These are phyloP conservation scores for Cydia pomonella DNA, from an alignment of 1,140 invertebrate genomes.

Conservation along the genomic window DNA sequence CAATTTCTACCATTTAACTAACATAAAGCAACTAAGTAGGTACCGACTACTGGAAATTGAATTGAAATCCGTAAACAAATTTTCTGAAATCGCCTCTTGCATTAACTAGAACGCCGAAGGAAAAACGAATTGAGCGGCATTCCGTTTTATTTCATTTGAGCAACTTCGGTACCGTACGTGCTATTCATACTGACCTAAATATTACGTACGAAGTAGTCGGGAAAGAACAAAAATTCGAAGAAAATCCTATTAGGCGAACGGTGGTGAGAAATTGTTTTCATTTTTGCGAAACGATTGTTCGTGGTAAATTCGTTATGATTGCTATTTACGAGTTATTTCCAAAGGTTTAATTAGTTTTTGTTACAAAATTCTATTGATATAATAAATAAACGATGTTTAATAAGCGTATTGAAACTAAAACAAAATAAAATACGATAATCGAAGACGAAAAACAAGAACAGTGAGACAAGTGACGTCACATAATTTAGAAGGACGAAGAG, in stretches of 20 bases:
- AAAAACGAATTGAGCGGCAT: slow-evolving; percentile 19
- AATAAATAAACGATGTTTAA: no score
- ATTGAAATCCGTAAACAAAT: slow-evolving; percentile 23
- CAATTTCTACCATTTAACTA: no score
- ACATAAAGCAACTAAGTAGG: no score
- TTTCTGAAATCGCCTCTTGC: neutral
- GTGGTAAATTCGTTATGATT: slow-evolving; percentile 18
- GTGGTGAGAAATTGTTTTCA: slow-evolving; percentile 28
- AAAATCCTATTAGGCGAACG: slow-evolving; percentile 13
- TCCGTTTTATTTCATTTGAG: slow-evolving; percentile 25
- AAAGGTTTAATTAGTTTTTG: neutral
- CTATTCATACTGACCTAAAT: slow-evolving; percentile 33
- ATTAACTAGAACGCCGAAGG: slow-evolving; percentile 10
- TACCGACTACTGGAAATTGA: neutral
- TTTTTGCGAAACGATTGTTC: slow-evolving; percentile 22
- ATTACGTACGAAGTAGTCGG: slow-evolving; percentile 18
- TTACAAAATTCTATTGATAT: no score
- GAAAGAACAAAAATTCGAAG: slow-evolving; percentile 22
- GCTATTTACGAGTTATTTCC: neutral
- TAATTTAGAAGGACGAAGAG: no score
- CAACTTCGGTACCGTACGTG: slow-evolving; percentile 24
- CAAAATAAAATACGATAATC: neutral
- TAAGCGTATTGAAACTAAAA: neutral
- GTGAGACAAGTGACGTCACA: no score
- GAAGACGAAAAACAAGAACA: no score